phyloP scores from a whole-genome alignment of 1,140 invertebrate species.

The Penaeus chinensis region DNA sequence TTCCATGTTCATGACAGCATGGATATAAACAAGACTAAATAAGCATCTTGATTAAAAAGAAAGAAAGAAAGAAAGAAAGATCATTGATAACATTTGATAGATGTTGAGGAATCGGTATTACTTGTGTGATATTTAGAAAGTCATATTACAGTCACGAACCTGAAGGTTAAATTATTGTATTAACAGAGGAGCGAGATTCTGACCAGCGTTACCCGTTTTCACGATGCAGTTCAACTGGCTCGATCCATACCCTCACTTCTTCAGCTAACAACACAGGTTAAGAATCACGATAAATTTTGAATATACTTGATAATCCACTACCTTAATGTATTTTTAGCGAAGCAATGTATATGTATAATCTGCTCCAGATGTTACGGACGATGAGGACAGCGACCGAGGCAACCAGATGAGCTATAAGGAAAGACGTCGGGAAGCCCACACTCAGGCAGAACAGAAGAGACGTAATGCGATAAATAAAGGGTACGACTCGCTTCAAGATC shows the following conservation, averaged over 20 bases:
- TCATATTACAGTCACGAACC: no score
- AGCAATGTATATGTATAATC: background rate
- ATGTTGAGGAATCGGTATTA: no score
- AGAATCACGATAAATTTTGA: slow-evolving; percentile 27
- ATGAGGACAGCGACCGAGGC: slow-evolving; percentile 89
- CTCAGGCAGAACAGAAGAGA: slow-evolving; percentile 96
- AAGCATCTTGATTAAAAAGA: no score
- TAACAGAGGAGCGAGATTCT: slow-evolving; percentile 39
- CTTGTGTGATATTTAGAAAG: no score
- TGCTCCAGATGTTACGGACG: slow-evolving; percentile 74
- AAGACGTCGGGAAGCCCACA: slow-evolving; percentile 92
- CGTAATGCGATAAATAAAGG: slow-evolving; percentile 97
- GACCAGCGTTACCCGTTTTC: slow-evolving; percentile 74
- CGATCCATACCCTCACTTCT: slow-evolving; percentile 83
- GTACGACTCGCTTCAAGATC: slow-evolving; percentile 89
- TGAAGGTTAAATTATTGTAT: no score
- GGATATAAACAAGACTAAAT: no score
- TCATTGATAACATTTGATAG: no score
- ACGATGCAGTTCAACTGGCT: slow-evolving; percentile 84
- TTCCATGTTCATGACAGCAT: no score
- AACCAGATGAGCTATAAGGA: slow-evolving; percentile 92
- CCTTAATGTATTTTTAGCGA: background rate
- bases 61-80: no score
- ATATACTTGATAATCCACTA: slow-evolving; percentile 6
- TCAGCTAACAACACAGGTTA: slow-evolving; percentile 88